Percentiles rank a stretch among this genome's conserved stretches.
phyloP scores from a whole-genome alignment of 2,888 invertebrate species.

The Gerris lacustris region DNA sequence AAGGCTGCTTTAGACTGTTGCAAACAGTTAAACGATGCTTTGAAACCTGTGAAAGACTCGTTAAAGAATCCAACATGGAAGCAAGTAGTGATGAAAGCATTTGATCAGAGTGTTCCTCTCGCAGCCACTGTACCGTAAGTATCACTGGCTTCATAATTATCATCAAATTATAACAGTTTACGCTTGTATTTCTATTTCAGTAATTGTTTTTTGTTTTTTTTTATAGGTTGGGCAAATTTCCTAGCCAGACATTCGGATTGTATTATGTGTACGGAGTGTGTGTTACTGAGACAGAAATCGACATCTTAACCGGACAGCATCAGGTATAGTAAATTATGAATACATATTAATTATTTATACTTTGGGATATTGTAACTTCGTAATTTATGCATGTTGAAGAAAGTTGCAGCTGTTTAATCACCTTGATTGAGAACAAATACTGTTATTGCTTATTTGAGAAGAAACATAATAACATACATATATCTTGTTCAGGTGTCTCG shows the following conservation, averaged over 20 bases:
- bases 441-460: too few species aligned
- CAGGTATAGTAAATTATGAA: slow-evolving; percentile 27
- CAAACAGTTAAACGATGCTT: slow-evolving; percentile 23
- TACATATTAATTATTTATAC: too few species aligned
- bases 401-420: too few species aligned
- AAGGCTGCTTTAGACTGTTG: slow-evolving; percentile 28
- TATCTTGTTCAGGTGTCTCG: slow-evolving; percentile 41
- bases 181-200: too few species aligned
- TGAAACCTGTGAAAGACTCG: slow-evolving; percentile 25
- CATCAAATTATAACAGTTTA: too few species aligned
- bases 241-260: background rate
- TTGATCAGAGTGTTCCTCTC: slow-evolving; percentile 37
- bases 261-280: slow-evolving; percentile 48
- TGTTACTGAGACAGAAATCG: slow-evolving; percentile 60
- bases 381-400: too few species aligned
- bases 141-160: background rate
- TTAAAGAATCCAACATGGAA: slow-evolving; percentile 28
- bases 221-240: too few species aligned
- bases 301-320: slow-evolving; percentile 64
- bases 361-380: too few species aligned
- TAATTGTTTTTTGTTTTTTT: too few species aligned
- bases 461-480: too few species aligned
- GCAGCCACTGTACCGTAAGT: background rate
- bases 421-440: too few species aligned
- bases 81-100: slow-evolving; percentile 43